Evolutionary conservation across 2,113 vertebrate genomes (phyloP), one percentile per base, ranked within the genome.

Genomic region (Ginglymostoma cirratum): DNA sequence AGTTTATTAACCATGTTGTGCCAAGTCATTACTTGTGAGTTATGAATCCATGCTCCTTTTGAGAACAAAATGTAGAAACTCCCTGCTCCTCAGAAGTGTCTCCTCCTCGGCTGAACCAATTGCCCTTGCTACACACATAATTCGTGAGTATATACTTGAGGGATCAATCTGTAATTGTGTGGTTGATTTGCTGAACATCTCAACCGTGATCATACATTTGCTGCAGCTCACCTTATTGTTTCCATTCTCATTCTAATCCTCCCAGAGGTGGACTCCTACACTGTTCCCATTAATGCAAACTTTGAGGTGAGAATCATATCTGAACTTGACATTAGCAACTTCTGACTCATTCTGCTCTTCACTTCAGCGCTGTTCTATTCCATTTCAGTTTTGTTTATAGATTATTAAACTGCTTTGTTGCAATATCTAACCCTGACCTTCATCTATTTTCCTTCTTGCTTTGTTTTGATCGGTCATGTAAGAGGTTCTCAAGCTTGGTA

Each of bases 151-250:
- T 8, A 65, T 23, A 90, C 61, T 23, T 34, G 52, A 61, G 48
- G 17, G 0, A 92, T 61, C 30, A 38, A 92, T 52, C 30, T 65
- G 34, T 93, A 38, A 93, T 38, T 38, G 89, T 34, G n/a, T 38
- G 34, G 89, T 38, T 93, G 89, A 67, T 93, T 93, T 93, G 89
- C 89, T 67, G 61, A 93, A 23, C 55, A 93, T 21, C 61, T 38
- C 89, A 93, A 93, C 34, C 34, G 23, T 23, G 55, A 61, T 38
- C n/a, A 34, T 38, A 8, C 14, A 90, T 17, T 90, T 34, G 7
- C 61, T 21, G n/a, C 21, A 5, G 61, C 15, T 93, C 55, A 93
- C 19, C n/a, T 61, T 92, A 7, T 6, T 5, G 19, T 19, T 92
- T 92, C 55, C 34, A 65, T 93, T 66, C 89, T 65, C 89, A 93